A percentile compares a stretch with the other conserved stretches of the same genome.
These are phyloP conservation scores for Agrilus cyanescens DNA, from an alignment of 2,888 invertebrate species.

Conservation along the genomic window DNA sequence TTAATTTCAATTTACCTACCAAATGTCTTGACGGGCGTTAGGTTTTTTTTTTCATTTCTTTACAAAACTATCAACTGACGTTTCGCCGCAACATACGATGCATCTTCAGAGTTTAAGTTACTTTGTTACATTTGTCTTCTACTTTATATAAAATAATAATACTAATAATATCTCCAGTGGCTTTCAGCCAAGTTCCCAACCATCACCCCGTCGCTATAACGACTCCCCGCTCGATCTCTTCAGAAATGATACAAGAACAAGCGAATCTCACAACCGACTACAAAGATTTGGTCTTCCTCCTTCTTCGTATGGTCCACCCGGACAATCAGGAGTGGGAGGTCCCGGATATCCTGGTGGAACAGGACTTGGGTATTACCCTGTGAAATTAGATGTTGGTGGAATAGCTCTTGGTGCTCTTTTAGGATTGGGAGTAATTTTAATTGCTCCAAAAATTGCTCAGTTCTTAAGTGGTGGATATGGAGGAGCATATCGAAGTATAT, in stretches of 20 bases:
- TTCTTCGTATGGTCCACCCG: constrained; percentile 41
- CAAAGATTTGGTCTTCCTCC: constrained; percentile 41
- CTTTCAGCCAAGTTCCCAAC: constrained; percentile 35
- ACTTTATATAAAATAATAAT: neutral
- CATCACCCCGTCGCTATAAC: constrained; percentile 25
- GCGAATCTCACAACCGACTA: constrained; percentile 30
- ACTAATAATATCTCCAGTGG: constrained; percentile 21
- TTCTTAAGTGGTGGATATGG: constrained; percentile 54
- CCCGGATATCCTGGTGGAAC: constrained; percentile 31
- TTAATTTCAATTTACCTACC: no score
- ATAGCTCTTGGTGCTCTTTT: constrained; percentile 68
- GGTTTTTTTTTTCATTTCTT: no score
- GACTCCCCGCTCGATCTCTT: constrained; percentile 18
- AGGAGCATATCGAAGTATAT: constrained; percentile 52
- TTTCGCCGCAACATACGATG: no score
- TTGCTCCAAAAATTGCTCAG: constrained; percentile 66
- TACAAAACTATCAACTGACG: no score
- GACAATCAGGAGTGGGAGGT: constrained; percentile 19
- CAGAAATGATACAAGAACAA: constrained; percentile 18
- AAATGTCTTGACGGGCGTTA: no score
- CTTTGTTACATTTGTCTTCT: no score
- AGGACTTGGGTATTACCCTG: constrained; percentile 50
- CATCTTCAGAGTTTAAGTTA: no score
- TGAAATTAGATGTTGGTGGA: constrained; percentile 73
- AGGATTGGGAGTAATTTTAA: constrained; percentile 68